Evolutionary conservation across 2,113 vertebrate genomes (phyloP).

Genomic region (Lathamus discolor): DNA sequence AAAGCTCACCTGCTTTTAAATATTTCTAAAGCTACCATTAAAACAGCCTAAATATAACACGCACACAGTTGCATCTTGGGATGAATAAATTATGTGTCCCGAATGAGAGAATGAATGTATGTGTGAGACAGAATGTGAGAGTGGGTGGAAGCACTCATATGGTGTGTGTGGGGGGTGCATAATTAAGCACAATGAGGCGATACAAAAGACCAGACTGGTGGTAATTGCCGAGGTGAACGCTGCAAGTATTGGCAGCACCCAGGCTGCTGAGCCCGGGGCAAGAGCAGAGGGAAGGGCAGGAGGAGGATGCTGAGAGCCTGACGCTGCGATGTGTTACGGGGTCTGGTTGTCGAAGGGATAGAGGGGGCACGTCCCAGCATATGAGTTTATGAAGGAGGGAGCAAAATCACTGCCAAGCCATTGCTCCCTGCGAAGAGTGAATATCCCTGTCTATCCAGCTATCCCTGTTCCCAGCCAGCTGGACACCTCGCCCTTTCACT

Average conservation of each 20-base stretch:
- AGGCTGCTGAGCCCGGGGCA: background rate
- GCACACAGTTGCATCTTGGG: slow-evolving; percentile 70
- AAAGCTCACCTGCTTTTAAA: slow-evolving; percentile 72
- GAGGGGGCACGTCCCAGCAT: background rate
- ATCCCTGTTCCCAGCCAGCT: background rate
- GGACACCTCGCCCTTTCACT: background rate
- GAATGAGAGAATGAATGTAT: slow-evolving; percentile 72
- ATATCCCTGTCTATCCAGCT: background rate
- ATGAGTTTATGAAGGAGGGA: background rate
- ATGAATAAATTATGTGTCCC: slow-evolving; percentile 73
- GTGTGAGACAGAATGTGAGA: slow-evolving; percentile 77
- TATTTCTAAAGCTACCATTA: slow-evolving; percentile 72
- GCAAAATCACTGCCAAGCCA: background rate
- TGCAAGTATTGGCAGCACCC: background rate
- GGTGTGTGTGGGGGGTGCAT: slow-evolving; percentile 72
- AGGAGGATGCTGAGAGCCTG: background rate
- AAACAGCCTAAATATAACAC: slow-evolving; percentile 69
- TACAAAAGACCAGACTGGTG: slow-evolving; percentile 64
- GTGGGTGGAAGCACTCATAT: slow-evolving; percentile 78
- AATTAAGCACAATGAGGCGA: slow-evolving; percentile 74
- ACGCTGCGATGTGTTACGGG: fast-evolving
- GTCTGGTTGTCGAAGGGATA: background rate
- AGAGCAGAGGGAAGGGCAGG: slow-evolving; percentile 28
- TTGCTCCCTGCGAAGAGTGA: background rate
- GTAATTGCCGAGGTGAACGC: slow-evolving; percentile 65